Evolutionary conservation across 2,888 invertebrate species (phyloP), one percentile per base, ranked within the genome.

Genomic region (Cataglyphis rosenhaueri): DNA sequence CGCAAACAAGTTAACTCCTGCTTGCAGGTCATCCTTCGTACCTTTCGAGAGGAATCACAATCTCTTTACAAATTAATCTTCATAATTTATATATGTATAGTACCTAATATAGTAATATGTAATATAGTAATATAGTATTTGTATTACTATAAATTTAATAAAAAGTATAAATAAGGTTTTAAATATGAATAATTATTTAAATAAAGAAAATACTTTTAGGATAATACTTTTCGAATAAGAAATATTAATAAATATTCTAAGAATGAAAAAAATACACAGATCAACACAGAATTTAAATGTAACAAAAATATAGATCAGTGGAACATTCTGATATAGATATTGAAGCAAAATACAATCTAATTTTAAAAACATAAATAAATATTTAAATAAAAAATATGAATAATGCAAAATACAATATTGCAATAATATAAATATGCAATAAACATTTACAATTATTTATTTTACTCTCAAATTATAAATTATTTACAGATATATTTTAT

Each of bases 1-100:
- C 90, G 86, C 35, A 86, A 29, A 21, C 90, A 87, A 10, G 81
- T 21, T 1, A 88, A 44, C 10, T 90, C 65, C n/a, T 83, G 76
- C 29, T 83, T 88, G 68, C 84, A 86, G 29, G 68, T 78, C 59
- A 85, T 66, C n/a, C 79, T 85, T 61, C 82, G 78, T 6, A 86
- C 55, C 89, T 89, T 70, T 12, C 9, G 15, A 12, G 1, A 32
- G 29, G 18, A 9, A 48, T 52, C n/a, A 52, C n/a, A 8, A 8
- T 52, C 48, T 52, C n/a, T n/a, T 52, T 52, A 48, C 6, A 5
- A 61, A 9, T 1, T 9, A 9, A 35, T 9, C 10, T 41, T 44
- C 3, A 18, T 18, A 12, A 8, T 59, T 73, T 73, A 59, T 12
- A 2, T 29, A 29, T 32, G 0, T 29, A 29, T 32, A 6, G 6